These are phyloP conservation scores for Diuraphis noxia DNA, from an alignment of 1,140 invertebrate species.

Conservation along the genomic window DNA sequence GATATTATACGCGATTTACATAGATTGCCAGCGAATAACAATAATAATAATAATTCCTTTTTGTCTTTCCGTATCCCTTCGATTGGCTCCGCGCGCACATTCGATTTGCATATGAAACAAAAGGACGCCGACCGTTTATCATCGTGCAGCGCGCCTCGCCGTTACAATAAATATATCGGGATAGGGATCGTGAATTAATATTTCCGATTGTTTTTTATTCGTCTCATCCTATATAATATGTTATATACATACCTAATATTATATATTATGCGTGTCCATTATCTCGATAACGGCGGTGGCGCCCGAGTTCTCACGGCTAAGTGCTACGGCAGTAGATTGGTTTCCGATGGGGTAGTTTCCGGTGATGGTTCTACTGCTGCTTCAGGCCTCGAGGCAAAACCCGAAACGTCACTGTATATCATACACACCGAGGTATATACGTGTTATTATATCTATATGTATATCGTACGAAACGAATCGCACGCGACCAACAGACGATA, in stretches of 20 bases:
- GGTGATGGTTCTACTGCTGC: not conserved
- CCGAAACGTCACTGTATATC: not conserved
- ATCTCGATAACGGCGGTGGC: slow-evolving; percentile 34
- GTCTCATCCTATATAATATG: not conserved
- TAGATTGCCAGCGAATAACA: slow-evolving; percentile 14
- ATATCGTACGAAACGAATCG: not conserved
- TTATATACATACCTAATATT: not conserved
- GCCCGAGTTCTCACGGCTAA: slow-evolving; percentile 52
- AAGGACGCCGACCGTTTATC: slow-evolving; percentile 47
- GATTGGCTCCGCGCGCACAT: not conserved
- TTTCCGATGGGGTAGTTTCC: slow-evolving; percentile 47
- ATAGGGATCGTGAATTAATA: slow-evolving; percentile 30
- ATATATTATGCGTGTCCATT: slow-evolving; percentile 20
- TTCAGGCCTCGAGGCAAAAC: not conserved
- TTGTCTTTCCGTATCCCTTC: slow-evolving; percentile 39
- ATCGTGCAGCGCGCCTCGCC: not conserved
- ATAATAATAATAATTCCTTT: slow-evolving; percentile 41
- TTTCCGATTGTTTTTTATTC: slow-evolving; percentile 44
- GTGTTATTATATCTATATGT: not conserved
- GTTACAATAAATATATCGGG: slow-evolving; percentile 23
- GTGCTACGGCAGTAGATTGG: slow-evolving; percentile 39
- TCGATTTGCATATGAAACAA: slow-evolving; percentile 52
- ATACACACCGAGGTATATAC: not conserved
- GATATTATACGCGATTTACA: slow-evolving; percentile 36
- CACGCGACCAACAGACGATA: not conserved